Conservation (phyloP, 2,113 vertebrate species). For the Edolisoma coerulescens region DNA sequence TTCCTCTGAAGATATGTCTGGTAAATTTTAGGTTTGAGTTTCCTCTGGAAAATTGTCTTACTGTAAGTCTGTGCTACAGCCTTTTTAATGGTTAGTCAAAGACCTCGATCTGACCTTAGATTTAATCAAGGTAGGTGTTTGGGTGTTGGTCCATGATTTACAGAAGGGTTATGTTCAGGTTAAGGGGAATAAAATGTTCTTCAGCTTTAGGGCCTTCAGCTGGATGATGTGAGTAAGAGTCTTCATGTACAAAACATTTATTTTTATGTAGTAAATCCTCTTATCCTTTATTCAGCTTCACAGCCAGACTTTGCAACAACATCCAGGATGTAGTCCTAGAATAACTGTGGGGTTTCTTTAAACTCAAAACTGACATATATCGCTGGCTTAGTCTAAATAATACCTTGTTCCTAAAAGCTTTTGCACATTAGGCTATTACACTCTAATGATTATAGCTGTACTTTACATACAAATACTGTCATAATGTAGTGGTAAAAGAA, state of each 20-base stretch:
- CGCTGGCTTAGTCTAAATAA: background rate
- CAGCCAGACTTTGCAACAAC: background rate
- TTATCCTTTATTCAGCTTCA: background rate
- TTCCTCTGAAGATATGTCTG: background rate
- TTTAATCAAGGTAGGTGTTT: background rate
- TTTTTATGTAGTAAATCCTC: background rate
- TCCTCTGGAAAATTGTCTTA: background rate
- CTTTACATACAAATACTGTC: constrained; percentile 27
- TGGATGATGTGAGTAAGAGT: background rate
- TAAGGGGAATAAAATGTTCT: background rate
- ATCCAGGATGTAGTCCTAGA: background rate
- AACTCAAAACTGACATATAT: background rate
- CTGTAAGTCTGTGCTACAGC: background rate
- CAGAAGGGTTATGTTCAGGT: background rate
- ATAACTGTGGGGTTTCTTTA: background rate
- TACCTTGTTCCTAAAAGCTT: constrained; percentile 32
- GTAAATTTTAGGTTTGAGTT: background rate
- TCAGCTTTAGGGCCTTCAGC: background rate
- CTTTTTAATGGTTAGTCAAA: background rate
- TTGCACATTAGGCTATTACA: constrained; percentile 2
- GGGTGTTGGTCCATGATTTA: background rate
- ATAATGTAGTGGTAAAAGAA: background rate
- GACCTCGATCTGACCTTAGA: background rate
- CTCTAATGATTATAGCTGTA: constrained; percentile 13
- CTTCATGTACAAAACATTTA: background rate